Percentiles rank a stretch among this genome's conserved stretches.
Evolutionary conservation across 1,140 invertebrate genomes (phyloP).

Genomic region (Zaprionus ghesquierei): DNA sequence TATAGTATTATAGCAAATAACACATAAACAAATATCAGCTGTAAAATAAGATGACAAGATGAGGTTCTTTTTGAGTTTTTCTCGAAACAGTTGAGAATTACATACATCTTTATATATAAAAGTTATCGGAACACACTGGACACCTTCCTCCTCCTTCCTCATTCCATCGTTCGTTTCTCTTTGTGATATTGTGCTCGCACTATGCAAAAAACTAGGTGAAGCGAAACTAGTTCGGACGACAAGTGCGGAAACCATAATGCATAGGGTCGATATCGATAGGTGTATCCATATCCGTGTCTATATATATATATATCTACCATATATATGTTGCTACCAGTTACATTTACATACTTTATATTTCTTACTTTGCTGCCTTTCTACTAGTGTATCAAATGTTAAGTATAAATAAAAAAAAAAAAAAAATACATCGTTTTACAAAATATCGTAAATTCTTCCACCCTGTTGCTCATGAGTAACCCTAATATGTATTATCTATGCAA

Average conservation of each 20-base stretch:
- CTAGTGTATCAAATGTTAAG: slow-evolving; percentile 1
- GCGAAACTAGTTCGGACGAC: background rate
- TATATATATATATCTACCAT: background rate
- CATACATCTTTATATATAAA: background rate
- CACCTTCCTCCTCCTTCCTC: background rate
- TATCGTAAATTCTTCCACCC: slow-evolving; percentile 38
- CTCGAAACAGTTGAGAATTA: background rate
- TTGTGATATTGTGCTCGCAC: background rate
- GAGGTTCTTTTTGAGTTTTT: background rate
- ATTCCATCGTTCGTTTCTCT: background rate
- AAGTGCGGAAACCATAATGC: background rate
- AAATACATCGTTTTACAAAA: slow-evolving; percentile 59
- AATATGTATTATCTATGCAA: slow-evolving; percentile 21
- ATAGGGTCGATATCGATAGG: slow-evolving; percentile 2
- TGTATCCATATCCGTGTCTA: background rate
- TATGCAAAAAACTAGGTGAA: background rate
- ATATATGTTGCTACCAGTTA: background rate
- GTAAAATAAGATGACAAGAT: background rate
- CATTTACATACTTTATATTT: background rate
- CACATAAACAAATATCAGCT: background rate
- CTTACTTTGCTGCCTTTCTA: background rate
- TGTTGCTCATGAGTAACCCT: slow-evolving; percentile 23
- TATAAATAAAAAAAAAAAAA: slow-evolving; percentile 25
- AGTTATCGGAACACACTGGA: background rate
- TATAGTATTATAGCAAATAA: background rate